Evolutionary conservation across 2,113 vertebrate species (phyloP), one percentile per base, ranked within the genome.

Genomic region (Rattus rattus): DNA sequence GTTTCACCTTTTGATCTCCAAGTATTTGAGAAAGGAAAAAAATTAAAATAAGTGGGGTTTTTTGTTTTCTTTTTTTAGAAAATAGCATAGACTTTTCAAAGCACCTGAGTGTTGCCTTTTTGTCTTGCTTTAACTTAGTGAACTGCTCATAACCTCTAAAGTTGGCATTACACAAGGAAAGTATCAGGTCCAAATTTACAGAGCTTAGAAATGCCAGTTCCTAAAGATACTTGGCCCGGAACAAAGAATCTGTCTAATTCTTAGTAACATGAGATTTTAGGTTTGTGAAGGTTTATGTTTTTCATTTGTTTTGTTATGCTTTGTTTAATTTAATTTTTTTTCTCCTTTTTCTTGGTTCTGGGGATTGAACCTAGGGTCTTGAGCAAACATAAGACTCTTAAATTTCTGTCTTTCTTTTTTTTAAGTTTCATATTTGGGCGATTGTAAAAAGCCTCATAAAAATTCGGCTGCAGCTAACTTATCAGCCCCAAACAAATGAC

Each of bases 401-500:
- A 5, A 2, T 65, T 65, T 65, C 63, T 63, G 20, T 26, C 61
- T 49, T 67, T 54, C 52, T 54, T 54, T 54, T 54, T 54, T 54
- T 54, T 54, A 54, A 54, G 30, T 59, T n/a, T n/a, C 1, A 5
- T 26, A 77, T 86, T 67, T 91, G 77, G 24, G 47, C 70, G 76
- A 30, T 70, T 96, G 24, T 36, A 16, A 89, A 90, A 83, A 70
- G 49, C 79, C 93, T 80, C 91, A 84, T 85, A 90, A 91, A 72
- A 95, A 76, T 94, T 97, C 85, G 93, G 36, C 80, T 86, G 11
- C 85, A 77, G 61, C 26, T 88, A 90, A 70, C 85, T 96, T 90
- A 81, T 93, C 49, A 88, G 70, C 76, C 26, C 76, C 83, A 95
- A 98, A 97, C 88, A 95, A 89, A 95, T 97, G 87, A 96, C 94